A percentile compares a stretch with the other conserved stretches of the same genome.
phyloP scores from a whole-genome alignment of 2,113 vertebrate species.

The Elanus axillaris region DNA sequence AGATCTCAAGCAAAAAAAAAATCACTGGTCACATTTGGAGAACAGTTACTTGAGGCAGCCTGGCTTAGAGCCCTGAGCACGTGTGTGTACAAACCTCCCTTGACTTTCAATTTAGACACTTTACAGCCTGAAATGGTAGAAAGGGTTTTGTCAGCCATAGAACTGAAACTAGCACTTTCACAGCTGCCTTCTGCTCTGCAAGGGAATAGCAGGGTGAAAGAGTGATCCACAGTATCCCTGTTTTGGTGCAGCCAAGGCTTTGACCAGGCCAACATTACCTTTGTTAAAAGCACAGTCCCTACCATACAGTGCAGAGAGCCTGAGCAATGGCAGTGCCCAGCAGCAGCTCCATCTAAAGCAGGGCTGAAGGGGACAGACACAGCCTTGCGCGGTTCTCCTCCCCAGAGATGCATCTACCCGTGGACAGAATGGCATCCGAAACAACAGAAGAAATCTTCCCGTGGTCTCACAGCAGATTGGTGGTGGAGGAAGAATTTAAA shows the following conservation, averaged over 20 bases:
- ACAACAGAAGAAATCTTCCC: neutral
- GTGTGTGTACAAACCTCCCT: neutral
- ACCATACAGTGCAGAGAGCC: rapidly evolving
- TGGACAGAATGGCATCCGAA: neutral
- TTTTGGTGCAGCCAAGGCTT: neutral
- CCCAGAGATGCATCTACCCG: neutral
- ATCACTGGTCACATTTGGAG: neutral
- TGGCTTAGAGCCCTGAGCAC: neutral
- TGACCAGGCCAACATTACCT: neutral
- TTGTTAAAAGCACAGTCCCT: neutral
- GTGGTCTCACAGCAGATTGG: neutral
- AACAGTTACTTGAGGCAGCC: neutral
- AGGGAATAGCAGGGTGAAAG: neutral
- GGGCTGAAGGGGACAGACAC: neutral
- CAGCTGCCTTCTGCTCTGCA: neutral
- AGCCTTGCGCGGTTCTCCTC: neutral
- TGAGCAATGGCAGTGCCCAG: neutral
- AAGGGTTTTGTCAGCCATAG: neutral
- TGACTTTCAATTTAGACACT: rapidly evolving
- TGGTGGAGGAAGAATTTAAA: neutral
- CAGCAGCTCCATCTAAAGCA: neutral
- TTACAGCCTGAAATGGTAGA: neutral
- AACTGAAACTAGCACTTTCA: neutral
- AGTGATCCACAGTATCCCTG: rapidly evolving
- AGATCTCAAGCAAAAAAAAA: neutral